These are phyloP conservation scores for Drosophila takahashii DNA, from an alignment of 1,140 invertebrate genomes.

Conservation along the genomic window DNA sequence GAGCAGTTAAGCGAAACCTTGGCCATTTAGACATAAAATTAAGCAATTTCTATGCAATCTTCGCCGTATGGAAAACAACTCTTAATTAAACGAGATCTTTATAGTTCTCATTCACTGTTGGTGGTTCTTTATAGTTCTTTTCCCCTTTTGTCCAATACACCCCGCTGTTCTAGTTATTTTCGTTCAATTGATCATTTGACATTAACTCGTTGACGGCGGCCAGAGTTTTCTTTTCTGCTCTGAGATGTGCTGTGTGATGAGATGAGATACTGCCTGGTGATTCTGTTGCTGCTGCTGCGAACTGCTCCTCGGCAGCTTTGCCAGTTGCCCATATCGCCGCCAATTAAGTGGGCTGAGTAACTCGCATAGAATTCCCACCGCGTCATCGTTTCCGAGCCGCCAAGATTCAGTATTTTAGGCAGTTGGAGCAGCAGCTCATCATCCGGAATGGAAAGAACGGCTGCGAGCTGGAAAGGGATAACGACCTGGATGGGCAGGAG, in stretches of 20 bases:
- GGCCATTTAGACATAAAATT: constrained; percentile 8
- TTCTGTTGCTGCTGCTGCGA: constrained; percentile 8
- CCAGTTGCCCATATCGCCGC: constrained; percentile 50
- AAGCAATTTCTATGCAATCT: constrained; percentile 13
- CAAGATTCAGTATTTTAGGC: constrained; percentile 80
- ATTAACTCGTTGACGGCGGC: constrained; percentile 56
- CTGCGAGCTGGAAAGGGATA: constrained; percentile 28
- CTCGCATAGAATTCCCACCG: constrained; percentile 40
- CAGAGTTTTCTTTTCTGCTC: constrained; percentile 31
- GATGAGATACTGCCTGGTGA: constrained; percentile 13
- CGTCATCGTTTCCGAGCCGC: constrained; percentile 21
- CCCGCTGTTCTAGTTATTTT: constrained; percentile 61
- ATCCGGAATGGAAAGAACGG: constrained; percentile 48
- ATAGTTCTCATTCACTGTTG: constrained; percentile 46
- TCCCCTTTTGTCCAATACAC: constrained; percentile 15
- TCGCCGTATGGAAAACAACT: constrained; percentile 17
- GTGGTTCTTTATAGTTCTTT: constrained; percentile 16
- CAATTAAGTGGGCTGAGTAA: constrained; percentile 58
- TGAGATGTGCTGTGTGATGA: constrained; percentile 27
- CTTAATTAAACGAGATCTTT: constrained; percentile 46
- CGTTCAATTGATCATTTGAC: constrained; percentile 79
- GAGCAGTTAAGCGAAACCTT: constrained; percentile 15
- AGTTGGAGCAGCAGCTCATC: constrained; percentile 62
- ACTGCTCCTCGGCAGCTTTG: constrained; percentile 49
- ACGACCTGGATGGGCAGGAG: neutral